phyloP scores from a whole-genome alignment of 2,797 vertebrate genomes.

The Phrynocephalus guinanensis region DNA sequence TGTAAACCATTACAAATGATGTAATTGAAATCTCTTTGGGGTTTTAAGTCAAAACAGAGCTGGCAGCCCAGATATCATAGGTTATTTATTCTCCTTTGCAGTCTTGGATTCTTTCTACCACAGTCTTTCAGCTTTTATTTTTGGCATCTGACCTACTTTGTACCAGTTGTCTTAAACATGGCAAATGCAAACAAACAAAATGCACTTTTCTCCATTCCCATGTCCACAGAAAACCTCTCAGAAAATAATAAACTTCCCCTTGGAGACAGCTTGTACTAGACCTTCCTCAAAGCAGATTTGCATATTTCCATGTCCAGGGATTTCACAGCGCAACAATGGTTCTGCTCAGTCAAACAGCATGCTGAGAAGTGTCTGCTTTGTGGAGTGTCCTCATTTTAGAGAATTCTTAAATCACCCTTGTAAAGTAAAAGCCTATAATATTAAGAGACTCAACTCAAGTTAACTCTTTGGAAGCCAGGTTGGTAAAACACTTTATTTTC shows the following conservation, averaged over 20 bases:
- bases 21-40: neutral
- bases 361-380: constrained; percentile 16
- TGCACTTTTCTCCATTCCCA: neutral
- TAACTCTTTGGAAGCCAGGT: neutral
- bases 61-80: neutral
- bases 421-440: neutral
- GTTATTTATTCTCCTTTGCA: constrained; percentile 11
- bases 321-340: constrained; percentile 20
- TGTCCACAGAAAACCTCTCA: neutral
- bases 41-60: constrained; percentile 8
- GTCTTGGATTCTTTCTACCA: constrained; percentile 21
- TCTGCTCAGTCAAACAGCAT: neutral
- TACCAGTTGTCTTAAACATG: constrained; percentile 42
- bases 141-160: constrained; percentile 35
- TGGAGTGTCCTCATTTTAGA: neutral
- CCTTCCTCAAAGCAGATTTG: constrained; percentile 45
- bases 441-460: neutral
- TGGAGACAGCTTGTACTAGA: constrained; percentile 19
- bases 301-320: constrained; percentile 24
- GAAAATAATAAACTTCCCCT: constrained; percentile 21
- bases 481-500: neutral
- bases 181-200: constrained; percentile 38
- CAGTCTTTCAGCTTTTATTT: constrained; percentile 45
- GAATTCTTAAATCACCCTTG: constrained; percentile 2
- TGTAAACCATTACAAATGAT: neutral